phyloP scores from a whole-genome alignment of 2,888 invertebrate species.

The Enchytraeus crypticus region DNA sequence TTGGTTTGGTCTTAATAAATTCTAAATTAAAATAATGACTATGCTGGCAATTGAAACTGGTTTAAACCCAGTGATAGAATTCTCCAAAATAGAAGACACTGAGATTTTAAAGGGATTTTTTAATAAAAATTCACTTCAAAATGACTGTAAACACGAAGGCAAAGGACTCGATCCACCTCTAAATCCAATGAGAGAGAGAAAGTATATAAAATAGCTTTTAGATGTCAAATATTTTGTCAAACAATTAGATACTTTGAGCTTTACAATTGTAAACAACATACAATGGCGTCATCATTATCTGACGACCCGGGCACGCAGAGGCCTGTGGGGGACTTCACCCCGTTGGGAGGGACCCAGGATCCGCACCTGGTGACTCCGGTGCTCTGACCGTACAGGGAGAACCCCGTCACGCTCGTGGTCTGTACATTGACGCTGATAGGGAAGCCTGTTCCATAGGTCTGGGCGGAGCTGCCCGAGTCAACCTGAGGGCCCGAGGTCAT shows the following conservation, averaged over 20 bases:
- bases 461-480: background rate
- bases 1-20: too few species aligned
- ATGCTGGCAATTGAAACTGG: too few species aligned
- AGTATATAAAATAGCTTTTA: background rate
- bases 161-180: background rate
- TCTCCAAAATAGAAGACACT: too few species aligned
- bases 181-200: background rate
- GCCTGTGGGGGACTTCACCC: background rate
- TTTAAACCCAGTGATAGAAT: too few species aligned
- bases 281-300: background rate
- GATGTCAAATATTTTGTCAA: background rate
- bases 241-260: too few species aligned
- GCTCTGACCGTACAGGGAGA: background rate
- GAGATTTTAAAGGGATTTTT: too few species aligned
- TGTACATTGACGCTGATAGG: background rate
- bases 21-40: too few species aligned
- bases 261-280: background rate
- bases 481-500: background rate
- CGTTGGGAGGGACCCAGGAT: background rate
- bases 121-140: too few species aligned
- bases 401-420: background rate
- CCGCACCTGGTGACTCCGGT: background rate
- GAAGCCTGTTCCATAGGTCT: background rate
- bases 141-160: too few species aligned
- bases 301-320: background rate